phyloP scores from a whole-genome alignment of 2,797 vertebrate species.

The Sebastes kiyomatsui region DNA sequence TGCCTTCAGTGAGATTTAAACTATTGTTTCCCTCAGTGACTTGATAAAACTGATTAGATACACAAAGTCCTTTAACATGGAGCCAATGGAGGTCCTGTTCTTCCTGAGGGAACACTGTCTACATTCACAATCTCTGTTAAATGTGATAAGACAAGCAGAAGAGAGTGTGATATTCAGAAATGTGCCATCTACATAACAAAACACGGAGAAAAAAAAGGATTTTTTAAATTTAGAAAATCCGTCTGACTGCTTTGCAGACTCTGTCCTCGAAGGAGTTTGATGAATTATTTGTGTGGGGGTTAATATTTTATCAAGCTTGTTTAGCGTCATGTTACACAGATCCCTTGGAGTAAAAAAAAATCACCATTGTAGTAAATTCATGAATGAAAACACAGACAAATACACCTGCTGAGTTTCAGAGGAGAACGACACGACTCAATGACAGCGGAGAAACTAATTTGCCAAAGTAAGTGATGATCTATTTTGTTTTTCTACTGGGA shows the following conservation, averaged over 20 bases:
- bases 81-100: slow-evolving; percentile 22
- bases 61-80: not conserved
- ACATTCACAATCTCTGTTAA: slow-evolving; percentile 21
- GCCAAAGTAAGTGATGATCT: not conserved
- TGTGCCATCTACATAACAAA: not conserved
- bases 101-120: slow-evolving; percentile 16
- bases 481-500: not conserved
- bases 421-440: not conserved
- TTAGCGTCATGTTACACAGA: slow-evolving; percentile 57
- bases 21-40: not conserved
- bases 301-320: slow-evolving; percentile 68
- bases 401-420: not conserved
- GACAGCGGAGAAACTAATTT: not conserved
- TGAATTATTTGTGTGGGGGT: slow-evolving; percentile 72
- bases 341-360: slow-evolving; percentile 4
- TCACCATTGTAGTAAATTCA: not conserved
- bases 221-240: slow-evolving; percentile 19
- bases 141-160: slow-evolving; percentile 17
- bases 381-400: slow-evolving; percentile 41
- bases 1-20: not conserved
- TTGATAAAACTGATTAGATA: not conserved
- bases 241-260: not conserved
- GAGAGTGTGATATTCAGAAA: slow-evolving; percentile 1
- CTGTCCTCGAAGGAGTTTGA: slow-evolving; percentile 34
- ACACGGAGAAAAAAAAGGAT: not conserved